Base-by-base conservation (phyloP, 2,888 invertebrate species). In the Leptinotarsa haldemani region DNA sequence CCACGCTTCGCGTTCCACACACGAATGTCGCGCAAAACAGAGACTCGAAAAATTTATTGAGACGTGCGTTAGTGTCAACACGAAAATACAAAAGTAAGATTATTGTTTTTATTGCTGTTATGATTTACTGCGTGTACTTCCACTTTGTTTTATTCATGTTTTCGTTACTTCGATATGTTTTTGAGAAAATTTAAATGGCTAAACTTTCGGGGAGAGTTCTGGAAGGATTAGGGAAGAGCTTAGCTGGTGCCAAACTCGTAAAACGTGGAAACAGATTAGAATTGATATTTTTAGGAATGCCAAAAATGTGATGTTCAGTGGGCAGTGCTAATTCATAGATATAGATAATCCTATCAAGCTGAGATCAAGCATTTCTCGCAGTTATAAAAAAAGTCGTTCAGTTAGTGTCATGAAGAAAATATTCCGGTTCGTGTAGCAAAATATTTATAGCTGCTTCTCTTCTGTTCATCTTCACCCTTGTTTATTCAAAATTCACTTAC, bases 241-340 rank as follows among this genome's bases (percentile, higher is more conserved):
- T 66, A 63, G 73, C 70, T 72, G 61, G 65, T 72, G 74, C 74
- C 72, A 72, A 75, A 72, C 61, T 63, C 72, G 56, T 75, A 53
- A 75, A 70, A 69, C 66, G 65, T 69, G 40, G 56, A 22, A 69
- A 70, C 74, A 75, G 74, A 75, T 75, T 71, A 30, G 69, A 56
- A 63, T 30, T 61, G 66, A 72, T 75, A 75, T 72, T 72, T 74
- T 72, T 67, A 75, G 74, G 71, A 71, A 72, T 50, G 71, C 69
- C 69, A 71, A 71, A 72, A 20, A 53, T 12, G 13, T 22, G 50
- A 66, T n/a, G 4, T 12, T 16, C 7, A 66, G 66, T 61, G 61
- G 61, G 61, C n/a, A 61, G 61, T 4, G 16, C 40, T 61, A 30
- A 40, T 30, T 61, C 12, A 30, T 30, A 30, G n/a, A 61, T 12